phyloP scores from a whole-genome alignment of 1,140 invertebrate species.

The Chironomus striatipennis region DNA sequence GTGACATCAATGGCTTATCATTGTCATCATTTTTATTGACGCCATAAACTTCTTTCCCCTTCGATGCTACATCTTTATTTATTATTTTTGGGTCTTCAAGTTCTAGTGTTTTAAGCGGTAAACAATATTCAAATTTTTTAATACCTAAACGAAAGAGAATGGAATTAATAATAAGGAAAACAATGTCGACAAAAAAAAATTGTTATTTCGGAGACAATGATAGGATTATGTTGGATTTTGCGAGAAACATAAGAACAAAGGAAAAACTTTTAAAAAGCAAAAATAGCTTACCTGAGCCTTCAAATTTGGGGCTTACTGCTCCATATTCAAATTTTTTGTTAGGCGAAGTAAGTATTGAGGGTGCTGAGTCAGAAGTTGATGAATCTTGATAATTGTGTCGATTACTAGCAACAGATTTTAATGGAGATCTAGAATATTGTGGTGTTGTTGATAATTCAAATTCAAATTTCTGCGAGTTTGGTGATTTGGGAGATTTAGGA shows the following conservation, averaged over 20 bases:
- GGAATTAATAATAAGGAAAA: neutral
- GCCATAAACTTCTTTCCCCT: neutral
- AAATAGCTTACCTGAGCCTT: conserved; percentile 18
- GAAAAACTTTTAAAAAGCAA: neutral
- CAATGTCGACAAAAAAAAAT: neutral
- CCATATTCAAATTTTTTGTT: conserved; percentile 38
- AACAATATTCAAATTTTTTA: conserved; percentile 20
- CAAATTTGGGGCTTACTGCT: conserved; percentile 34
- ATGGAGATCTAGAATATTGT: neutral
- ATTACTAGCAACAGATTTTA: neutral
- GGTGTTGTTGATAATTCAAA: neutral
- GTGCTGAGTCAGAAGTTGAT: neutral
- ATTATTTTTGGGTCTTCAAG: neutral
- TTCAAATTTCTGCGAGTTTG: neutral
- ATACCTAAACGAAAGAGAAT: neutral
- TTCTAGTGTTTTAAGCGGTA: neutral
- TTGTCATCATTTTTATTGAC: conserved; percentile 15
- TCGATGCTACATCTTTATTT: neutral
- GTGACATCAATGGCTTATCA: neutral
- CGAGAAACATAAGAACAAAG: neutral
- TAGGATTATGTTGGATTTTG: neutral
- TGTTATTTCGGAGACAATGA: neutral
- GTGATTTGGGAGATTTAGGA: neutral
- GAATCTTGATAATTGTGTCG: neutral
- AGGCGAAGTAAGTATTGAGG: conserved; percentile 31